phyloP scores from a whole-genome alignment of 2,797 vertebrate species.

The Rhabdomys pumilio region DNA sequence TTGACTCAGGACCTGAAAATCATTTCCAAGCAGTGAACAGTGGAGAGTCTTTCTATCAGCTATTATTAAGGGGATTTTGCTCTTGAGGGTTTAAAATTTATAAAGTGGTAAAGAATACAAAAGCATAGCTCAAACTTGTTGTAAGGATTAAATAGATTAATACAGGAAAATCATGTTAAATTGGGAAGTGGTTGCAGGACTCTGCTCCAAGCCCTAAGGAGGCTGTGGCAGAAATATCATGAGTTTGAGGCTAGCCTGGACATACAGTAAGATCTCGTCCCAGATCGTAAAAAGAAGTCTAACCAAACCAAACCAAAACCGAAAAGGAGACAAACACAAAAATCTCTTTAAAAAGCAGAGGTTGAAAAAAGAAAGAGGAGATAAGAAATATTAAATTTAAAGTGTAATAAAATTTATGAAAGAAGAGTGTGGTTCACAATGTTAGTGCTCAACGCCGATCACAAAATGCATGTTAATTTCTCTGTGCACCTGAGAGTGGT shows the following conservation, averaged over 20 bases:
- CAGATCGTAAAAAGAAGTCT: not conserved
- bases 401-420: not conserved
- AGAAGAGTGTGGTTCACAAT: not conserved
- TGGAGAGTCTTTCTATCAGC: not conserved
- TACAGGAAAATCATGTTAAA: not conserved
- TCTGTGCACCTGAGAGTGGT: not conserved
- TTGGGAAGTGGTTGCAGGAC: not conserved
- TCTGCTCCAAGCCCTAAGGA: not conserved
- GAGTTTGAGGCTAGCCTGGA: not conserved
- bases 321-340: not conserved
- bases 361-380: not conserved
- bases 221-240: not conserved
- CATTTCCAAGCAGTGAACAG: not conserved
- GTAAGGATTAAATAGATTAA: constrained; percentile 8
- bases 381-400: not conserved
- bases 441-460: not conserved
- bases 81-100: not conserved
- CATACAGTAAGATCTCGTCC: not conserved
- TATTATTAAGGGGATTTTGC: not conserved
- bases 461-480: constrained; percentile 22
- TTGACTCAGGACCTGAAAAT: not conserved
- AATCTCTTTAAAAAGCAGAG: not conserved
- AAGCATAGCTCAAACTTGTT: not conserved
- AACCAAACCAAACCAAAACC: not conserved
- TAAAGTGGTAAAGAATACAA: not conserved